These are phyloP conservation scores for Balaeniceps rex DNA, from an alignment of 2,113 vertebrate species.

Conservation along the genomic window DNA sequence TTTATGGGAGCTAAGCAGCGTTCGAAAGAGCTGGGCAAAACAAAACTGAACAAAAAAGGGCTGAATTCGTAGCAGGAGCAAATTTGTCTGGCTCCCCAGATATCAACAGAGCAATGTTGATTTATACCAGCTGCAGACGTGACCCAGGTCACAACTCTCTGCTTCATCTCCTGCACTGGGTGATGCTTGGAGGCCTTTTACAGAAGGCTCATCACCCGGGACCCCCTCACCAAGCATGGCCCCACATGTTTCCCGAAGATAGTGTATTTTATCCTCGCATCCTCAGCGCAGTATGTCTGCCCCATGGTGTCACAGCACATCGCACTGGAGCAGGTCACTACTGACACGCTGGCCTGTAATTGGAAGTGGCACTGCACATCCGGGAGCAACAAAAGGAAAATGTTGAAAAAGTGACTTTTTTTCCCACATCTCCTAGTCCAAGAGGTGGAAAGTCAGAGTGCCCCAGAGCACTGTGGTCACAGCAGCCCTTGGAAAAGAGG, in stretches of 20 bases:
- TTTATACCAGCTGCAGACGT: slow-evolving; percentile 12
- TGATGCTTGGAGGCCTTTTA: not conserved
- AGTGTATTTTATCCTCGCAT: not conserved
- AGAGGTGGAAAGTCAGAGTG: not conserved
- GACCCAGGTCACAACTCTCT: not conserved
- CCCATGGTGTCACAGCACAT: not conserved
- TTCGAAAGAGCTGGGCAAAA: not conserved
- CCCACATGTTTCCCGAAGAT: not conserved
- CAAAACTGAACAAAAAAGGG: not conserved
- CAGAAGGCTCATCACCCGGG: not conserved
- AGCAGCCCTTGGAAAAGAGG: not conserved
- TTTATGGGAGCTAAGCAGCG: not conserved
- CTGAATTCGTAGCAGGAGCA: not conserved
- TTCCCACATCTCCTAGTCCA: not conserved
- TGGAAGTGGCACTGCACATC: not conserved
- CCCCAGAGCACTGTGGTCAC: not conserved
- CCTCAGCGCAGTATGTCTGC: not conserved
- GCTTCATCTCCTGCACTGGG: not conserved
- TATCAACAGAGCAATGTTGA: not conserved
- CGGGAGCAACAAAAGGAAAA: not conserved
- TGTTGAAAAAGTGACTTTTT: not conserved
- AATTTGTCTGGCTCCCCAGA: not conserved
- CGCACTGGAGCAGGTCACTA: not conserved
- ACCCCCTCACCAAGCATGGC: not conserved
- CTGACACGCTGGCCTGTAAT: not conserved